phyloP scores from a whole-genome alignment of 2,888 invertebrate species.

The Heliconius erato region DNA sequence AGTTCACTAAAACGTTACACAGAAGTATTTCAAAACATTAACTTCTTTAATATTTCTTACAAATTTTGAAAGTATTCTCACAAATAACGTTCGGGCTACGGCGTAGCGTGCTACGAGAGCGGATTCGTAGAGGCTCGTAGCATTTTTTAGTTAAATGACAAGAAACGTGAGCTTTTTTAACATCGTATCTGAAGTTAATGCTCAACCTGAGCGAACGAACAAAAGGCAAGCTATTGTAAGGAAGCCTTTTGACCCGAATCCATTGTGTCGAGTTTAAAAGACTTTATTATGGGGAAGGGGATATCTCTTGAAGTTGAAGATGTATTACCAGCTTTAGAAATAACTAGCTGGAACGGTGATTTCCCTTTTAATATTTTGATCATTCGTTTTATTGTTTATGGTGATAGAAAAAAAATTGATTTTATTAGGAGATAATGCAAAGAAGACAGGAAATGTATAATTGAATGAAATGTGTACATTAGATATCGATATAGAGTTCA shows the following conservation, averaged over 20 bases:
- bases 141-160: slow-evolving; percentile 43
- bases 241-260: slow-evolving; percentile 59
- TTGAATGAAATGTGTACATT: neutral
- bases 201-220: slow-evolving; percentile 57
- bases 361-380: slow-evolving; percentile 37
- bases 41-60: slow-evolving; percentile 21
- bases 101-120: slow-evolving; percentile 41
- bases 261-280: slow-evolving; percentile 55
- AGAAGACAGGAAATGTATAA: neutral
- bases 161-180: slow-evolving; percentile 55
- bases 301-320: slow-evolving; percentile 50
- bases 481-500: neutral
- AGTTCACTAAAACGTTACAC: neutral
- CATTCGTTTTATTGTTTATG: slow-evolving; percentile 25
- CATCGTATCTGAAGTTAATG: slow-evolving; percentile 54
- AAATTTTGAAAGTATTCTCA: slow-evolving; percentile 16
- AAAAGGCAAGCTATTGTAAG: slow-evolving; percentile 59
- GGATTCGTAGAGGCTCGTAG: slow-evolving; percentile 39
- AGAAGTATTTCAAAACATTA: slow-evolving; percentile 14
- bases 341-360: slow-evolving; percentile 42
- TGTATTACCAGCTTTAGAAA: slow-evolving; percentile 44
- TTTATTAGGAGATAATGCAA: neutral
- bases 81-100: slow-evolving; percentile 31
- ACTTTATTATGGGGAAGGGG: slow-evolving; percentile 53
- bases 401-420: neutral